Percentiles rank a stretch among this genome's conserved stretches.
Conservation (phyloP, 2,888 invertebrate genomes). For the Melinopterus prodromus region DNA sequence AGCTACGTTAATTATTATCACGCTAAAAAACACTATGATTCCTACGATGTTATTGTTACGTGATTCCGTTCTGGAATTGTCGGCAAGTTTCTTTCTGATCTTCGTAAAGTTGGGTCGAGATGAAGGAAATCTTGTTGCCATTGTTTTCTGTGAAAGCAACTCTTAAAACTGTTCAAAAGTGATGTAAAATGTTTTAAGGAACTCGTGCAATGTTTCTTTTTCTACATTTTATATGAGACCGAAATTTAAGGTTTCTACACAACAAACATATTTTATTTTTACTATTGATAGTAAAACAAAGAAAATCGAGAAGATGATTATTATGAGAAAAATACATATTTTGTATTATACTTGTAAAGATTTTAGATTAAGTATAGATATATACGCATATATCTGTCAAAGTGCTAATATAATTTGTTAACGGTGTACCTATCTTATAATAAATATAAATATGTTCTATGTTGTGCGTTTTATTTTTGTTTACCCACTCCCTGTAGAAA, state of each 20-base stretch:
- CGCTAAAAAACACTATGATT: neutral
- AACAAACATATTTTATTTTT: constrained; percentile 36
- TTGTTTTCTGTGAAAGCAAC: constrained; percentile 38
- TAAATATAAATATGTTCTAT: constrained; percentile 37
- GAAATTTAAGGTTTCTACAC: constrained; percentile 22
- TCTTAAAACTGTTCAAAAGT: constrained; percentile 18
- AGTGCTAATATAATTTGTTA: constrained; percentile 40
- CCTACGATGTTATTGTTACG: neutral
- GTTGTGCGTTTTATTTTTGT: neutral
- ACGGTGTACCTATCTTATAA: constrained; percentile 37
- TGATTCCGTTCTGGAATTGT: neutral
- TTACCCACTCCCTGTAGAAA: neutral
- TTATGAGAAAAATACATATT: constrained; percentile 33
- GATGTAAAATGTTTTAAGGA: constrained; percentile 32
- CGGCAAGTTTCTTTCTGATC: neutral
- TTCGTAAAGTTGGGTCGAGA: neutral
- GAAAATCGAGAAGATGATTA: constrained; percentile 14
- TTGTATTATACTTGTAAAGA: constrained; percentile 38
- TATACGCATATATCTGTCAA: constrained; percentile 22
- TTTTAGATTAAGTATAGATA: constrained; percentile 27
- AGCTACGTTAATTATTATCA: neutral
- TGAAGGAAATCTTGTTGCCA: neutral
- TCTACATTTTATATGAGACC: constrained; percentile 31
- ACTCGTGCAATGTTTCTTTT: constrained; percentile 35
- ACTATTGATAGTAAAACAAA: constrained; percentile 30